Evolutionary conservation across 1,140 invertebrate genomes (phyloP).

Genomic region (Neoseiulus cucumeris): DNA sequence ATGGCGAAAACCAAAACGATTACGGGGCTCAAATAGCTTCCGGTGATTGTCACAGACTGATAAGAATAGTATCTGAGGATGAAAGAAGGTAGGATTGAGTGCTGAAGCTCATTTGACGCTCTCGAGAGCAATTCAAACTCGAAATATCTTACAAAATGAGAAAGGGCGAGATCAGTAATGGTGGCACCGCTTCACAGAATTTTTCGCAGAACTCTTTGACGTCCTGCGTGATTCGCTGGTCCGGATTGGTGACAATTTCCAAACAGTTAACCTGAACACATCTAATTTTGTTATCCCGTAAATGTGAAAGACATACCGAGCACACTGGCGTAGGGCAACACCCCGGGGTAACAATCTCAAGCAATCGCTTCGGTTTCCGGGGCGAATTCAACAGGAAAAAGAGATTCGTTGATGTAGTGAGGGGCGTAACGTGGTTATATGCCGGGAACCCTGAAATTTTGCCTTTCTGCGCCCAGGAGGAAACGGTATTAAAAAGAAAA

Average conservation of each 20-base stretch:
- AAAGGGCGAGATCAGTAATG: conserved; percentile 35
- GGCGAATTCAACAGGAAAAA: not conserved
- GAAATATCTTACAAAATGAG: conserved; percentile 27
- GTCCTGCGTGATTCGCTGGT: conserved; percentile 39
- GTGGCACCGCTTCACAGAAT: conserved; percentile 31
- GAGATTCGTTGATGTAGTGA: not conserved
- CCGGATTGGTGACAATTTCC: conserved; percentile 28
- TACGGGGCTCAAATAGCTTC: not conserved
- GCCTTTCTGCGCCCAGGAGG: not conserved
- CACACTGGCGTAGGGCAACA: not conserved
- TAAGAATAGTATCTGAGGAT: not conserved
- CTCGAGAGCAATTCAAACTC: not conserved
- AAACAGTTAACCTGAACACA: not conserved
- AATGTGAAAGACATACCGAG: not conserved
- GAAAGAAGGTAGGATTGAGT: not conserved
- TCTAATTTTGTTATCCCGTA: not conserved
- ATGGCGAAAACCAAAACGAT: not conserved
- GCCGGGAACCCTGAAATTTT: too few species aligned
- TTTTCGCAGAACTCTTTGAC: conserved; percentile 32
- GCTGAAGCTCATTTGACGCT: too few species aligned
- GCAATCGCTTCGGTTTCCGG: not conserved
- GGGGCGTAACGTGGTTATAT: not conserved
- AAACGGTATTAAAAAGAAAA: not conserved
- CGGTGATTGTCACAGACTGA: not conserved
- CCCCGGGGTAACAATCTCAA: not conserved